These are phyloP conservation scores for Crocodylus rhombifer DNA, from an alignment of 2,797 vertebrate genomes.

Conservation along the genomic window DNA sequence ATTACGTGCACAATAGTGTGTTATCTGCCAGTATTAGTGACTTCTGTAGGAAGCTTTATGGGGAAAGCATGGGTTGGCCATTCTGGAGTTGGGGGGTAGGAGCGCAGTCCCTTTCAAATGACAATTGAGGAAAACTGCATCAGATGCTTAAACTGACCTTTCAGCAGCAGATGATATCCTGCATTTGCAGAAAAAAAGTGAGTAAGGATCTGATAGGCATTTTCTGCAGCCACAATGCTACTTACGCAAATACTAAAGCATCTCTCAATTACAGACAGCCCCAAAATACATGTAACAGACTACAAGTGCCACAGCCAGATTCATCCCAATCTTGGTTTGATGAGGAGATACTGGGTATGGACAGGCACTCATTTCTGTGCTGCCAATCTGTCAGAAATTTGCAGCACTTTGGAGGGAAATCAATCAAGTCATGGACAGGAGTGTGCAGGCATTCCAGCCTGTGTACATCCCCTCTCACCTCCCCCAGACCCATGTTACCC, in stretches of 20 bases:
- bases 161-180: background rate
- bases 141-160: background rate
- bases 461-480: too few species aligned
- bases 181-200: background rate
- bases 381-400: too few species aligned
- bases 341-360: too few species aligned
- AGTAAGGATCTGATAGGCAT: background rate
- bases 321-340: too few species aligned
- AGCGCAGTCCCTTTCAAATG: too few species aligned
- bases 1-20: accelerated
- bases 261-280: background rate
- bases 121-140: too few species aligned
- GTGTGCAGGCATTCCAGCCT: too few species aligned
- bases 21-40: accelerated
- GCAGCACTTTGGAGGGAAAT: too few species aligned
- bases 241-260: background rate
- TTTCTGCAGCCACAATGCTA: background rate
- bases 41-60: background rate
- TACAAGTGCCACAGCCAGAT: background rate
- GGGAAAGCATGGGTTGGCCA: background rate
- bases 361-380: too few species aligned
- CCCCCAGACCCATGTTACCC: too few species aligned
- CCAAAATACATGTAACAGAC: background rate
- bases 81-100: too few species aligned
- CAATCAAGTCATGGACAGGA: too few species aligned